Evolutionary conservation across 2,797 vertebrate species (phyloP), one percentile per base, ranked within the genome.

Genomic region (Buceros bicornis): DNA sequence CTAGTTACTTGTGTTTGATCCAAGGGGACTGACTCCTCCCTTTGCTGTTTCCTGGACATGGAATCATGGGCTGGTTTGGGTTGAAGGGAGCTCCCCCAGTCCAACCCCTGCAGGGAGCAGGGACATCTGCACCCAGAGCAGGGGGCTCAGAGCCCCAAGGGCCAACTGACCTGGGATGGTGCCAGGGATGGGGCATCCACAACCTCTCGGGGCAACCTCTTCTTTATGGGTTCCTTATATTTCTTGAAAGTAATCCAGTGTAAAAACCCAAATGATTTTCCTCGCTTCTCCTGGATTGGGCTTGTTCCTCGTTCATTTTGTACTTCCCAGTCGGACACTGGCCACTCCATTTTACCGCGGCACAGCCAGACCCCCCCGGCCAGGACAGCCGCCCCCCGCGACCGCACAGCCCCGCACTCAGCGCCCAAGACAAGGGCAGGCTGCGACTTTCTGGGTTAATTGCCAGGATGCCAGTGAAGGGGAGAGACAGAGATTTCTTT

Each of bases 401-500:
- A 40, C 37, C 37, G 37, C 82, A 17, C 56, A 26, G 77, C 72
- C 72, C 90, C 48, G 0, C 47, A 5, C 76, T 9, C 86, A 40
- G 78, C 24, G 13, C 91, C 93, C 91, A 69, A 65, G 89, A 93
- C 62, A 15, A 93, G 97, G 97, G 84, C 88, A 56, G 42, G 61
- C 90, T 92, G 87, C 18, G 12, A 28, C 86, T 83, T 86, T 92
- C 96, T 81, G 97, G 94, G 92, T 97, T 97, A 97, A 96, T 85
- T 90, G 94, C 93, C 83, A 62, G 93, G 96, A 86, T 97, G 89
- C 94, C 97, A 95, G 86, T 0, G 22, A 72, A 76, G 89, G 67
- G 67, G 37, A 73, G 74, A 95, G 85, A 98, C 97, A 98, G 95
- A 96, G 93, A 57, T 66, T 22, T n/a, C 97, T 97, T 97, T 98